Evolutionary conservation across 2,888 invertebrate species (phyloP).

Genomic region (Teleiodes luculella): DNA sequence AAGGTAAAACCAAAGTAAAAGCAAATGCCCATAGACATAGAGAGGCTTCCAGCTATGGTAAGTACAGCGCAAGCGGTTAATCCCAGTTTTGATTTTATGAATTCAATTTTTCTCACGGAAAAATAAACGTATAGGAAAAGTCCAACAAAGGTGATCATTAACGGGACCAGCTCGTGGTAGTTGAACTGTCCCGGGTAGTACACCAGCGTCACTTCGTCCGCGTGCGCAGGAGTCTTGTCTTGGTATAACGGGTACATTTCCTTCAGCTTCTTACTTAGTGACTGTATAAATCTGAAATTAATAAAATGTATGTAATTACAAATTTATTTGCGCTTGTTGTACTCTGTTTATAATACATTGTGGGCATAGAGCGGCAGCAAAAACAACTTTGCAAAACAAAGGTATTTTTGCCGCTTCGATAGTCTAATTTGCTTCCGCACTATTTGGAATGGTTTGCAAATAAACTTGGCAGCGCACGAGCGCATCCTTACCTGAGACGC

Average conservation of each 20-base stretch:
- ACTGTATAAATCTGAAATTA: constrained; percentile 84
- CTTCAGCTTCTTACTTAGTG: constrained; percentile 83
- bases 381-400: no score
- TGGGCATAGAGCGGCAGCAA: no score
- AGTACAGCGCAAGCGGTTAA: constrained; percentile 94
- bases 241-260: constrained; percentile 86
- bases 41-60: constrained; percentile 90
- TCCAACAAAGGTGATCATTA: constrained; percentile 89
- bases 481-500: no score
- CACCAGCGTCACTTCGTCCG: constrained; percentile 78
- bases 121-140: constrained; percentile 96
- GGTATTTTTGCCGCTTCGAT: no score
- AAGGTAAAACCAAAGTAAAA: constrained; percentile 92
- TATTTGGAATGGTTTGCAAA: no score
- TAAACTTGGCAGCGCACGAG: no score
- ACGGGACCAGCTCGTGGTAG: constrained; percentile 89
- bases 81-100: constrained; percentile 90
- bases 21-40: constrained; percentile 94
- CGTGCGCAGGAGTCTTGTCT: constrained; percentile 55
- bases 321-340: no score
- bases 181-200: constrained; percentile 95
- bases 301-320: neutral
- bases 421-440: no score
- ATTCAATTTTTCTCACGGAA: constrained; percentile 96
- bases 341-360: no score